Percentiles rank a stretch among this genome's conserved stretches.
Conservation (phyloP, 2,888 invertebrate genomes). For the Netelia melanura region DNA sequence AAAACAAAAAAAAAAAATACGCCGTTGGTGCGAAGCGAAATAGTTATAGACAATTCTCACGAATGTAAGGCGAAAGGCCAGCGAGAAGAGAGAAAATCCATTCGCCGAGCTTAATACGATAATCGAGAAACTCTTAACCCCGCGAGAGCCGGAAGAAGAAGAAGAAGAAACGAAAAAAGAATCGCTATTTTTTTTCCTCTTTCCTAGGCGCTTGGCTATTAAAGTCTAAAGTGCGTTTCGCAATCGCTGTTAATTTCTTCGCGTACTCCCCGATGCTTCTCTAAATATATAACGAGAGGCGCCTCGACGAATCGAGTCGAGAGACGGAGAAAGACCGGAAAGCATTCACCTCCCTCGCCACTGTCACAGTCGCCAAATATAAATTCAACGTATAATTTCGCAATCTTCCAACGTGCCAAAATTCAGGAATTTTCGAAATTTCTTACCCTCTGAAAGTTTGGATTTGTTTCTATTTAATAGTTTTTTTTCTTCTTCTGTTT, state of each 20-base stretch:
- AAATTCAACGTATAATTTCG: constrained; percentile 32
- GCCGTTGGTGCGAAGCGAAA: not conserved
- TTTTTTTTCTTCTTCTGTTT: not conserved
- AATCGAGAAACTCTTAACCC: constrained; percentile 8
- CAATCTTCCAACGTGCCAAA: not conserved
- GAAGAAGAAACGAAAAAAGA: not conserved
- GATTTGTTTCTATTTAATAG: not conserved
- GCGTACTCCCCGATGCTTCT: constrained; percentile 52
- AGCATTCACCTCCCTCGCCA: not conserved
- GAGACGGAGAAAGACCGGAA: too few relatives aligned
- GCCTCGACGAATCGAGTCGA: constrained; percentile 54
- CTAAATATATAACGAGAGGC: constrained; percentile 66
- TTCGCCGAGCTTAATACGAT: constrained; percentile 23
- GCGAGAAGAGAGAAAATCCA: constrained; percentile 10
- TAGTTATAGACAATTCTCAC: not conserved
- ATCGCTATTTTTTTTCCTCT: not conserved
- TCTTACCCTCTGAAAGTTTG: not conserved
- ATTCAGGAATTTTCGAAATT: not conserved
- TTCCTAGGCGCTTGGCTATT: too few relatives aligned
- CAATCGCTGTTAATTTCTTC: constrained; percentile 1
- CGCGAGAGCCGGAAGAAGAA: not conserved
- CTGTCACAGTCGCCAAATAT: constrained; percentile 38
- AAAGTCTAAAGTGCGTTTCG: not conserved
- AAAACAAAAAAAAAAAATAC: not conserved
- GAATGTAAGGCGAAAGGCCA: not conserved